Evolutionary conservation across 1,140 invertebrate species (phyloP).

Genomic region (Diorhabda elongata): DNA sequence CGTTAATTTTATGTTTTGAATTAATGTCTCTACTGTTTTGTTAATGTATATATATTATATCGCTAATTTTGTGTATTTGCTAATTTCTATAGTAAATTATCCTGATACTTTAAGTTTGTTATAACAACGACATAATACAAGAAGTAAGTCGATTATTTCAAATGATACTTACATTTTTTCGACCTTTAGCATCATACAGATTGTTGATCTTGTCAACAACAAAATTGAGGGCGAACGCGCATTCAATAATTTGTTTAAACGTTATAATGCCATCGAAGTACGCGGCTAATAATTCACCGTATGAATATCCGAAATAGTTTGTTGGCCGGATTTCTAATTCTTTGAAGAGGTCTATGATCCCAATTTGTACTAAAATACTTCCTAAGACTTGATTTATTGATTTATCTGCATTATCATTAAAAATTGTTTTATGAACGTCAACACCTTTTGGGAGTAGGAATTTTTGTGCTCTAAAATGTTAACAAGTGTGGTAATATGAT

Average conservation of each 20-base stretch:
- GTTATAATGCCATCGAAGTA: conserved; percentile 81
- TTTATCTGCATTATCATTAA: conserved; percentile 49
- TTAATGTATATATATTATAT: too few relatives aligned
- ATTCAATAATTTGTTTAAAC: conserved; percentile 67
- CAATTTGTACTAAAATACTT: conserved; percentile 74
- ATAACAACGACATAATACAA: too few relatives aligned
- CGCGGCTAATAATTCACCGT: conserved; percentile 74
- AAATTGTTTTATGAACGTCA: background rate
- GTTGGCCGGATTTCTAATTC: conserved; percentile 65
- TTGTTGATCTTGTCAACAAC: background rate
- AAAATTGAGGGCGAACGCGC: conserved; percentile 20
- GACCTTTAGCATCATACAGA: background rate
- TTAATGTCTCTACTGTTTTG: too few relatives aligned
- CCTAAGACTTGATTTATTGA: conserved; percentile 65
- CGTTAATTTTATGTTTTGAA: too few relatives aligned
- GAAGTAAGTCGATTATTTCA: too few relatives aligned
- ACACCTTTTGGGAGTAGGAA: conserved; percentile 46
- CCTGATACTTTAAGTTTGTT: too few relatives aligned
- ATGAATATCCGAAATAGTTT: conserved; percentile 77
- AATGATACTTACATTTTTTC: background rate
- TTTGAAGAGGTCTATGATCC: conserved; percentile 67
- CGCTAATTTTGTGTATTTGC: too few relatives aligned
- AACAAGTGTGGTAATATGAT: background rate
- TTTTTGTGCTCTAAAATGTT: background rate
- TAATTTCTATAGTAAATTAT: too few relatives aligned